A percentile compares a stretch with the other conserved stretches of the same genome.
phyloP scores from a whole-genome alignment of 2,113 vertebrate species.

The Nycticryphes semicollaris region DNA sequence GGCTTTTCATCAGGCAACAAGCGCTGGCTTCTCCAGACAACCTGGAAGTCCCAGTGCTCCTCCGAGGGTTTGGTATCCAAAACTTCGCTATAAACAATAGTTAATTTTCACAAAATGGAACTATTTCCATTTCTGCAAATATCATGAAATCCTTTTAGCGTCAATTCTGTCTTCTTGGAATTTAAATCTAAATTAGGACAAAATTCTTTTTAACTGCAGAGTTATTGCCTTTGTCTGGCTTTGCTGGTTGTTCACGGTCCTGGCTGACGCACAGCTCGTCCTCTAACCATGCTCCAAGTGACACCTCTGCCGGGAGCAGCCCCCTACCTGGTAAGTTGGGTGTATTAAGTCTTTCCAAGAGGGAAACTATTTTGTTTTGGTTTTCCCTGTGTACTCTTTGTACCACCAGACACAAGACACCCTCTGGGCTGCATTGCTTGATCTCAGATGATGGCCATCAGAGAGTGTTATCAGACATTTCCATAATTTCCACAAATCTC shows the following conservation, averaged over 20 bases:
- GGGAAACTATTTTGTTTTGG: background rate
- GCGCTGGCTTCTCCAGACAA: background rate
- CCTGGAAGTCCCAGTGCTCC: conserved; percentile 7
- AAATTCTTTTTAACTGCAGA: background rate
- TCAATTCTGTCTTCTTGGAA: background rate
- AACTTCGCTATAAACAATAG: conserved; percentile 38
- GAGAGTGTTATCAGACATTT: background rate
- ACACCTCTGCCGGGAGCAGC: background rate
- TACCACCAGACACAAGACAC: background rate
- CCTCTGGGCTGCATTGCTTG: conserved; percentile 43
- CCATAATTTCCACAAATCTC: background rate
- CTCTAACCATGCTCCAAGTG: background rate
- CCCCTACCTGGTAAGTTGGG: background rate
- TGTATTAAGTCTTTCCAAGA: background rate
- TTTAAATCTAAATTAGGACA: conserved; percentile 53
- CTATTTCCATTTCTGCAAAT: conserved; percentile 40
- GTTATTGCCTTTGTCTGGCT: background rate
- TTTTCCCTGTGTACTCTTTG: background rate
- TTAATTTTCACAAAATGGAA: conserved; percentile 19
- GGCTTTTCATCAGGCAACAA: background rate
- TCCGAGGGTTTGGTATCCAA: conserved; percentile 26
- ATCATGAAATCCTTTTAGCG: background rate
- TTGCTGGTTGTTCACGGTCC: background rate
- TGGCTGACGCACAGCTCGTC: background rate
- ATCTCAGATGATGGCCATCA: conserved; percentile 1